Conservation (phyloP, 2,888 invertebrate genomes). For the Catocala sponsa region DNA sequence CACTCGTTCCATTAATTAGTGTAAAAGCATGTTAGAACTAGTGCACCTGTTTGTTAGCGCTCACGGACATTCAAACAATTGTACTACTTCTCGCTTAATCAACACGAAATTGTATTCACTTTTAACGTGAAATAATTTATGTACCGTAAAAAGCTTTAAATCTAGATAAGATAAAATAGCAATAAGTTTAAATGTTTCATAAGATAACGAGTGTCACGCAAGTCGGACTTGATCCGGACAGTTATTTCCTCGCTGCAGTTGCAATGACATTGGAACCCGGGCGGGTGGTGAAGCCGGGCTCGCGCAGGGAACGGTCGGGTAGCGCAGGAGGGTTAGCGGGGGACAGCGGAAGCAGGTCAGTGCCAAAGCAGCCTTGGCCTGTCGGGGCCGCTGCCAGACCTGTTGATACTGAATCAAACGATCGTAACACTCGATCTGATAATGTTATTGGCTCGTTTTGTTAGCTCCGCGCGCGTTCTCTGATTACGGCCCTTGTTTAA, state of each 20-base stretch:
- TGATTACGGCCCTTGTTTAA: conserved; percentile 16
- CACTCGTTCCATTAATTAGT: conserved; percentile 9
- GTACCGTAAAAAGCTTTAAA: neutral
- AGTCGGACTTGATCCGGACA: conserved; percentile 19
- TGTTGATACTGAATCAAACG: conserved; percentile 67
- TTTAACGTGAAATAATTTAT: neutral
- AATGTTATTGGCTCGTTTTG: conserved; percentile 32
- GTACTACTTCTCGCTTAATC: neutral
- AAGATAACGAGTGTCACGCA: conserved; percentile 15
- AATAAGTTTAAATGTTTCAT: neutral
- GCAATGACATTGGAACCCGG: conserved; percentile 43
- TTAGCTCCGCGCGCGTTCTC: conserved; percentile 16
- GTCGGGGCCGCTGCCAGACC: conserved; percentile 59
- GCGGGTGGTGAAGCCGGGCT: conserved; percentile 41
- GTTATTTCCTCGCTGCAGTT: conserved; percentile 48
- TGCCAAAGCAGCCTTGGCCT: conserved; percentile 72
- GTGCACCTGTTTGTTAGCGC: conserved; percentile 7
- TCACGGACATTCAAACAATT: neutral
- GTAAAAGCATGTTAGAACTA: conserved; percentile 8
- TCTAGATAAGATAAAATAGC: too few relatives aligned
- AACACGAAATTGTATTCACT: neutral
- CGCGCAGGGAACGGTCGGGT: conserved; percentile 28
- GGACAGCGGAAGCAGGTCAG: conserved; percentile 69
- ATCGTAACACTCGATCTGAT: conserved; percentile 37
- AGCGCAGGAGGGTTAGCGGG: conserved; percentile 9